These are phyloP conservation scores for Drosophila buzzatii DNA, from an alignment of 2,888 invertebrate genomes.

Conservation along the genomic window DNA sequence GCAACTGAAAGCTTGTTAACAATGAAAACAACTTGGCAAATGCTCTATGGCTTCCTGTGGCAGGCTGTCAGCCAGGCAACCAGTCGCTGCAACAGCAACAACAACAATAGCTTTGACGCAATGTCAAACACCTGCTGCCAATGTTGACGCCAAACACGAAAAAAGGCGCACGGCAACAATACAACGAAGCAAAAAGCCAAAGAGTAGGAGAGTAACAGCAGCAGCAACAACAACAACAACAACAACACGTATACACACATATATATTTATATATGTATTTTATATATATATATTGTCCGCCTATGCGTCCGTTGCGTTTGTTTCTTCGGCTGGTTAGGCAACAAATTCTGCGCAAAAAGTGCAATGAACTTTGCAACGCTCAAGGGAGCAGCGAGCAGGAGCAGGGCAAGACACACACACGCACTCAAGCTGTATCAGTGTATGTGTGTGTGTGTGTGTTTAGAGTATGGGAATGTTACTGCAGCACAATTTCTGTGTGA, in stretches of 20 bases:
- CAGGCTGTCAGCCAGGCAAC: constrained; percentile 72
- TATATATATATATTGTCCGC: constrained; percentile 59
- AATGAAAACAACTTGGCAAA: constrained; percentile 78
- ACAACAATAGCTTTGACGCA: constrained; percentile 73
- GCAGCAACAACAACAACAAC: constrained; percentile 39
- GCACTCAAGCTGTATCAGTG: constrained; percentile 10
- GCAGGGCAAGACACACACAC: constrained; percentile 28
- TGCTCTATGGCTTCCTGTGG: constrained; percentile 80
- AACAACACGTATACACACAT: constrained; percentile 26
- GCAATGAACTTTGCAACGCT: constrained; percentile 71
- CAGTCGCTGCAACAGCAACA: constrained; percentile 50
- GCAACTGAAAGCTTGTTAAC: constrained; percentile 77
- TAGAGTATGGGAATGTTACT: constrained; percentile 48
- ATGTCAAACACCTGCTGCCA: constrained; percentile 81
- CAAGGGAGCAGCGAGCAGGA: constrained; percentile 51
- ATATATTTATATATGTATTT: constrained; percentile 23
- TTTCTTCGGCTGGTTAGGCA: constrained; percentile 78
- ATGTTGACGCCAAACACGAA: constrained; percentile 80
- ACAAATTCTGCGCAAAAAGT: constrained; percentile 79
- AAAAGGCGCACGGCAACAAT: constrained; percentile 61
- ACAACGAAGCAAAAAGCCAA: constrained; percentile 62
- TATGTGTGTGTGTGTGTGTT: constrained; percentile 12
- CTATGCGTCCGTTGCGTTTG: constrained; percentile 66
- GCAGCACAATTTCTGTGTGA: constrained; percentile 58
- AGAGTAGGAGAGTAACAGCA: constrained; percentile 70